Percentiles rank a stretch among this genome's conserved stretches.
phyloP scores from a whole-genome alignment of 2,888 invertebrate species.

The Pemphredon lugubris region DNA sequence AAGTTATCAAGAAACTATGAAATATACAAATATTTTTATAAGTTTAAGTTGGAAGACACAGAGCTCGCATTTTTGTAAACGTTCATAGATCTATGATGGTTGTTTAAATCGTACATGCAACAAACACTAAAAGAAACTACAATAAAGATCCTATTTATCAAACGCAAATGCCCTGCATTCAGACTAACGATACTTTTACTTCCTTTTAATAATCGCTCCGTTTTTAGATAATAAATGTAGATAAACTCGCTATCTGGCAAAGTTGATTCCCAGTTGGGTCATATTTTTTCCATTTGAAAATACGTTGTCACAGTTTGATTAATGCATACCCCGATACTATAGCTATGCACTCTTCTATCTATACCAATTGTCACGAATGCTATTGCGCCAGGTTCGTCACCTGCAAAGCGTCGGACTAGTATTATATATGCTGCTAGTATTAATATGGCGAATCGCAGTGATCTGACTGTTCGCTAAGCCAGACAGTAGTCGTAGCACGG shows the following conservation, averaged over 20 bases:
- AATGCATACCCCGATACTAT: neutral
- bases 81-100: too few species aligned
- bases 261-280: too few species aligned
- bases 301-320: neutral
- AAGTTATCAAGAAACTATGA: constrained; percentile 1
- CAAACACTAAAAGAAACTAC: too few species aligned
- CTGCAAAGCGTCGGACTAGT: constrained; percentile 43
- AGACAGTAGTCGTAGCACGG: constrained; percentile 60
- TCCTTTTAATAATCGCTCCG: too few species aligned
- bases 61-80: too few species aligned
- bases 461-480: constrained; percentile 56
- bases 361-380: constrained; percentile 24
- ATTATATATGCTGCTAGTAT: constrained; percentile 57
- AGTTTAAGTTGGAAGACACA: constrained; percentile 27
- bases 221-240: too few species aligned
- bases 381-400: constrained; percentile 45
- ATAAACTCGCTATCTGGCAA: too few species aligned
- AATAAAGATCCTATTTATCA: too few species aligned
- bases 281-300: neutral
- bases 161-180: too few species aligned
- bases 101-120: too few species aligned
- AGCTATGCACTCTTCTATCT: neutral
- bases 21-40: constrained; percentile 27
- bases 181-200: too few species aligned
- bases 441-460: constrained; percentile 61